Conservation (phyloP, 2,888 invertebrate species). For the Archips xylosteana region DNA sequence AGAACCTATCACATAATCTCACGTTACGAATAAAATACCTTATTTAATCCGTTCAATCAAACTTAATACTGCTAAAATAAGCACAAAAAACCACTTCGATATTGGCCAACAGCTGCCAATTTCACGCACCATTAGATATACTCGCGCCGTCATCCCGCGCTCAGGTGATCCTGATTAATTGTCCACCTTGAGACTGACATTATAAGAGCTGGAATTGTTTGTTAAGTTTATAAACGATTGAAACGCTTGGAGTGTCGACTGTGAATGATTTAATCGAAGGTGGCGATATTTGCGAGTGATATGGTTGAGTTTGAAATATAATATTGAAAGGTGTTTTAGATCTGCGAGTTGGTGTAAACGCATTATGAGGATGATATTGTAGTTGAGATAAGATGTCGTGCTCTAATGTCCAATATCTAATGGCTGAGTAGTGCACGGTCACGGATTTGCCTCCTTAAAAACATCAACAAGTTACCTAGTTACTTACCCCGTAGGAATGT, state of each 20-base stretch:
- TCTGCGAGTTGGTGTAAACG: not conserved
- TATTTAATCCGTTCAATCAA: conserved; percentile 32
- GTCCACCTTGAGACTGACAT: not conserved
- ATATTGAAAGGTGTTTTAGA: conserved; percentile 11
- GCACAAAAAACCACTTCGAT: conserved; percentile 56
- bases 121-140: conserved; percentile 72
- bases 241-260: not conserved
- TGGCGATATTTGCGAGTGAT: conserved; percentile 32
- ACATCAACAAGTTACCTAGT: no score
- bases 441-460: no score
- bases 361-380: not conserved
- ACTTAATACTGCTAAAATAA: conserved; percentile 36
- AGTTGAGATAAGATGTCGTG: not conserved
- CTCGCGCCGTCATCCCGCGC: conserved; percentile 63
- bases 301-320: conserved; percentile 17
- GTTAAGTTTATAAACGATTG: not conserved
- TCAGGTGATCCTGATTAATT: not conserved
- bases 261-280: conserved; percentile 40
- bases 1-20: not conserved
- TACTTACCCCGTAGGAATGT: no score
- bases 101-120: conserved; percentile 67
- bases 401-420: no score
- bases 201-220: conserved; percentile 15
- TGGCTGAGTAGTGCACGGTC: no score
- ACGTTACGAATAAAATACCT: conserved; percentile 7